Evolutionary conservation across 2,797 vertebrate genomes (phyloP).

Genomic region (Tympanoctomys barrerae): DNA sequence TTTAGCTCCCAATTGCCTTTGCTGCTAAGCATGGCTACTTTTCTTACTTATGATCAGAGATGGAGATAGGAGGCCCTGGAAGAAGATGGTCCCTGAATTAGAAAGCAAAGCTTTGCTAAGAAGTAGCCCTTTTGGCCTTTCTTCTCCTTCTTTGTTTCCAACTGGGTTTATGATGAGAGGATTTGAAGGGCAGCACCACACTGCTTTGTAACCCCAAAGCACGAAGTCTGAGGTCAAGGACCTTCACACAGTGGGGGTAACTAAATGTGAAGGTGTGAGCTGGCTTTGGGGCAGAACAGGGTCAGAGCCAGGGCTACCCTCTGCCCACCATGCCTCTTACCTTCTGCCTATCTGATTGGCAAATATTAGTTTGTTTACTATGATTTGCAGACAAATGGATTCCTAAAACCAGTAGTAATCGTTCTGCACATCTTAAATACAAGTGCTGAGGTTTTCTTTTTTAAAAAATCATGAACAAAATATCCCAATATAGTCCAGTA

Average conservation of each 20-base stretch:
- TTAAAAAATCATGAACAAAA: neutral
- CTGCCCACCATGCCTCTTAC: accelerated
- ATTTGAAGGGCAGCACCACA: neutral
- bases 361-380: neutral
- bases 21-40: neutral
- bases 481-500: no score
- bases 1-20: neutral
- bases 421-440: constrained; percentile 38
- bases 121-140: neutral
- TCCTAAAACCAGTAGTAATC: neutral
- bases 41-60: neutral
- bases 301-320: neutral
- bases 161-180: neutral
- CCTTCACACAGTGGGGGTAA: neutral
- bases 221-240: neutral
- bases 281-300: neutral
- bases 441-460: neutral
- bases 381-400: constrained; percentile 4
- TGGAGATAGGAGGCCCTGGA: neutral
- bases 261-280: neutral
- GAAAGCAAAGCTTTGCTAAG: neutral
- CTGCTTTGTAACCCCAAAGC: neutral
- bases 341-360: neutral
- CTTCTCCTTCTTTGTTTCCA: neutral
- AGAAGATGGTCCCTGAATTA: neutral